Conservation (phyloP, 2,888 invertebrate genomes). For the Tiliacea aurago region DNA sequence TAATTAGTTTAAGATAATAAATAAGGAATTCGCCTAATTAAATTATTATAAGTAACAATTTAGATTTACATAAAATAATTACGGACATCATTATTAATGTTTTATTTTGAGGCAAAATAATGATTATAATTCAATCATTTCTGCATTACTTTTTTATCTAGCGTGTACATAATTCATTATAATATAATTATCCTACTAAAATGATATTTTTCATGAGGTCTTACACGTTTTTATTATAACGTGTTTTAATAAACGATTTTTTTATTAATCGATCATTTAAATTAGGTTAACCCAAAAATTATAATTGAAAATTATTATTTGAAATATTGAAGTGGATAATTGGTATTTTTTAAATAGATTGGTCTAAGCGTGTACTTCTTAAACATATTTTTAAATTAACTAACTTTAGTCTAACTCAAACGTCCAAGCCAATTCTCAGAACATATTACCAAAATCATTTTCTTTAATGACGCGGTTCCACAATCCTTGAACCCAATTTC, state of each 20-base stretch:
- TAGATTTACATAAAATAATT: constrained; percentile 38
- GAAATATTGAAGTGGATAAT: neutral
- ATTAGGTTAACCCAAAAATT: constrained; percentile 7
- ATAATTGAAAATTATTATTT: neutral
- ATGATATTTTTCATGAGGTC: neutral
- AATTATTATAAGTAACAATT: constrained; percentile 15
- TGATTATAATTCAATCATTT: constrained; percentile 10
- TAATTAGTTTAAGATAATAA: constrained; percentile 37
- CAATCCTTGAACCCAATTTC: constrained; percentile 60
- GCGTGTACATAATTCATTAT: neutral
- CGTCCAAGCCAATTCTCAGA: constrained; percentile 82
- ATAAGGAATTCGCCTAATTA: constrained; percentile 19
- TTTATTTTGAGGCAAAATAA: neutral
- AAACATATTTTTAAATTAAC: constrained; percentile 71
- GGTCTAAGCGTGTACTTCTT: constrained; percentile 31
- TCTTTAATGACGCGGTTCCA: constrained; percentile 52
- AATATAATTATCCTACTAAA: neutral
- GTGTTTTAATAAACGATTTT: neutral
- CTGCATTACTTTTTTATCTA: neutral
- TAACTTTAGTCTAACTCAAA: constrained; percentile 76
- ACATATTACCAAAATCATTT: constrained; percentile 74
- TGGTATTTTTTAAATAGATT: neutral
- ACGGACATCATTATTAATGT: neutral
- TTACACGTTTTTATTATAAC: neutral
- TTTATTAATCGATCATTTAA: neutral